A percentile compares a stretch with the other conserved stretches of the same genome.
phyloP scores from a whole-genome alignment of 2,888 invertebrate species.

The Torymus auratus region DNA sequence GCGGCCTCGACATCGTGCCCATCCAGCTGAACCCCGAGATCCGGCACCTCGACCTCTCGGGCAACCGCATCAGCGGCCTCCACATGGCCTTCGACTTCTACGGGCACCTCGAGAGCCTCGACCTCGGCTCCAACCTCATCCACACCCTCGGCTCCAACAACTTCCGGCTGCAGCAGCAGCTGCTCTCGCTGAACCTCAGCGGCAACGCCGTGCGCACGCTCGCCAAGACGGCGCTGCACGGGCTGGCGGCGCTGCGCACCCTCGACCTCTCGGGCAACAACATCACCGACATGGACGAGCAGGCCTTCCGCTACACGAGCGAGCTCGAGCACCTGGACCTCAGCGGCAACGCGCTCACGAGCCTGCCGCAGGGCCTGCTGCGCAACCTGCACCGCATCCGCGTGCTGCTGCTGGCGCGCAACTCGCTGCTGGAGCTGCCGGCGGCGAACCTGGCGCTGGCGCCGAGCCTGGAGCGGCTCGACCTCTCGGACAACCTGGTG shows the following conservation, averaged over 20 bases:
- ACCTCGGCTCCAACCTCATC: slow-evolving; percentile 89
- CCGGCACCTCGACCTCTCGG: slow-evolving; percentile 88
- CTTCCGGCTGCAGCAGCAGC: slow-evolving; percentile 86
- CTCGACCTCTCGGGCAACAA: slow-evolving; percentile 88
- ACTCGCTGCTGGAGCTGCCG: slow-evolving; percentile 88
- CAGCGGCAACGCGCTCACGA: slow-evolving; percentile 86
- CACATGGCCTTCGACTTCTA: slow-evolving; percentile 89
- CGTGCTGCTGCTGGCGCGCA: slow-evolving; percentile 86
- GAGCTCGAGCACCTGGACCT: slow-evolving; percentile 86
- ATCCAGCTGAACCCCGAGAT: slow-evolving; percentile 93
- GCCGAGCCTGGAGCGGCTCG: slow-evolving; percentile 84
- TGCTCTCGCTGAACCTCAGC: slow-evolving; percentile 87
- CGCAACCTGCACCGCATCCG: slow-evolving; percentile 84
- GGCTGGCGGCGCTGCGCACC: slow-evolving; percentile 82
- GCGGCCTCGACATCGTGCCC: slow-evolving; percentile 89
- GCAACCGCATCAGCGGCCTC: slow-evolving; percentile 88
- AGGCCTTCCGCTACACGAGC: slow-evolving; percentile 88
- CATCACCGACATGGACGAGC: slow-evolving; percentile 84
- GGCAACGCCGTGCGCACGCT: slow-evolving; percentile 85
- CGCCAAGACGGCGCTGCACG: slow-evolving; percentile 87
- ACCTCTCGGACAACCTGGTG: slow-evolving; percentile 88
- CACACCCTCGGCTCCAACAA: slow-evolving; percentile 88
- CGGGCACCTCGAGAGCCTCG: slow-evolving; percentile 86
- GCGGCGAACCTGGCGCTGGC: slow-evolving; percentile 83
- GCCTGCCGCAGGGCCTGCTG: slow-evolving; percentile 84